Base-by-base conservation (phyloP, 2,113 vertebrate species). In the Periophthalmodon schlosseri region DNA sequence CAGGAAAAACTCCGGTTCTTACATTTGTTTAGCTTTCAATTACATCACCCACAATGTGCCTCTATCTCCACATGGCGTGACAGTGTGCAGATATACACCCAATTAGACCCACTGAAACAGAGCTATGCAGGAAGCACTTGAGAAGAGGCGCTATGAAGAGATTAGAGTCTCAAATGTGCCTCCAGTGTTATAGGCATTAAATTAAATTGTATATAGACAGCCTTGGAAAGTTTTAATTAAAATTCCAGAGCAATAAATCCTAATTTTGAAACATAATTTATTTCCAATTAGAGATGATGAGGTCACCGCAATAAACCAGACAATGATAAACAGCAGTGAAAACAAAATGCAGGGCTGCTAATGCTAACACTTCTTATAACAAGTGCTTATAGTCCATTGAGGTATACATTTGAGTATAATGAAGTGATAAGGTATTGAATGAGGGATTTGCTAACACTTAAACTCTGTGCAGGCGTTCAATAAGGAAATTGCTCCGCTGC, bases 401-500 rank as follows among this genome's bases (percentile, higher is more conserved):
- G 69, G 50, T 8, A 8, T 7, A 23, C 33, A 39, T 56, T 14
- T 23, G 21, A 5, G 8, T 15, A 68, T 18, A 24, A 60, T 74
- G 20, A 66, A 54, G 44, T 63, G 18, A 57, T 67, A 12, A 11
- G 0, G 2, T 68, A 33, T 24, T 14, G 23, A 28, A 33, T 24
- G 56, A 4, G 36, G 0, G 33, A 3, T 67, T n/a, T 49, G 18
- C 18, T 21, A 64, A 64, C 24, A 14, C 49, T 21, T 24, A 13
- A 56, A 54, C 28, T 44, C 60, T 14, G 20, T 46, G 0, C 82
- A 99, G 97, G 93, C 93, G 65, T 97, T 99, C 84, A 95, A 92
- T 90, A 97, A 98, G 75, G 97, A 99, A 91, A 92, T 96, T 52
- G 91, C 93, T 57, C 98, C 96, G 1, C 92, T 98, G 82, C 94